These are phyloP conservation scores for Molorchus minor DNA, from an alignment of 2,888 invertebrate genomes.

Conservation along the genomic window DNA sequence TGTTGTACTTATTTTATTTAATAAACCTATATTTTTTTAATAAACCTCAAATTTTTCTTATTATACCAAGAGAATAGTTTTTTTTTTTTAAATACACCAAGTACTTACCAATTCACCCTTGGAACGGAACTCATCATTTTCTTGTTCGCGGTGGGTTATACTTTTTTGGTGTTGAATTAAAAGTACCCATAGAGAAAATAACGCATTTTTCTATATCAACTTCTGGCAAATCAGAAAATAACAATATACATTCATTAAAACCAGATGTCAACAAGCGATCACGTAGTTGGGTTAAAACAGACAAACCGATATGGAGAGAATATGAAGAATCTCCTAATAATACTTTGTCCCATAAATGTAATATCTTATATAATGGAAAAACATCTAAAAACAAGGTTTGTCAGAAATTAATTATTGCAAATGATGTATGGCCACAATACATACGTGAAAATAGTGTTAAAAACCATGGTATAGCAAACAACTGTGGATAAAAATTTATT, in stretches of 20 bases:
- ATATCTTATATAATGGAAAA: constrained; percentile 96
- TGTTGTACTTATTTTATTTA: no score
- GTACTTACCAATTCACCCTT: constrained; percentile 48
- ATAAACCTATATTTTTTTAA: no score
- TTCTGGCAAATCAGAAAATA: constrained; percentile 98
- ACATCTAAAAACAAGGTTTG: constrained; percentile 76
- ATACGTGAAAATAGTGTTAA: constrained; percentile 98
- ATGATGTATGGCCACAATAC: constrained; percentile 56
- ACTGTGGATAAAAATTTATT: constrained; percentile 95
- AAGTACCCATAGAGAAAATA: constrained; percentile 86
- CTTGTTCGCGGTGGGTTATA: constrained; percentile 85
- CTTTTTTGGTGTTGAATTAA: constrained; percentile 86
- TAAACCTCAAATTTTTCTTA: no score
- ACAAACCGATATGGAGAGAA: constrained; percentile 93
- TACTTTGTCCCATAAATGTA: constrained; percentile 97
- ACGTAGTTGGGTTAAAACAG: constrained; percentile 88
- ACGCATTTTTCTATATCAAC: constrained; percentile 95
- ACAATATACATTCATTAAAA: constrained; percentile 97
- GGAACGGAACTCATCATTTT: constrained; percentile 56
- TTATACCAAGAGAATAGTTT: no score
- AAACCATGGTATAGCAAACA: constrained; percentile 99
- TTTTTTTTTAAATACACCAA: background rate
- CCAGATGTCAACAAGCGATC: constrained; percentile 86
- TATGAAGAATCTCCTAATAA: constrained; percentile 92
- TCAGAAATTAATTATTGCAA: constrained; percentile 10